These are phyloP conservation scores for Condylura cristata DNA, from an alignment of 2,113 vertebrate species.

Conservation along the genomic window DNA sequence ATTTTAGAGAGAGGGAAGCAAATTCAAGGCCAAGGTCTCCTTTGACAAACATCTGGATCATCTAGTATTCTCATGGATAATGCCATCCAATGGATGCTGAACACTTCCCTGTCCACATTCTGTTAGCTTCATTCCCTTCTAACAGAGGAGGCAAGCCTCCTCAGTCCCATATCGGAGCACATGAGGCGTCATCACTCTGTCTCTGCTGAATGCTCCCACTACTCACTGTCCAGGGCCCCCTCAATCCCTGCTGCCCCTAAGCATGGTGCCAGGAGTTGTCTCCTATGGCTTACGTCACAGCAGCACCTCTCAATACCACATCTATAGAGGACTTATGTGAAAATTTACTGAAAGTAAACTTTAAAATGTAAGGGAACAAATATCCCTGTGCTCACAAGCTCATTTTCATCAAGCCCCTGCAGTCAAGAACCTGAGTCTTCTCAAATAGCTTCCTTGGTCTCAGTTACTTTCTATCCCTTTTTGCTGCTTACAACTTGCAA, in stretches of 20 bases:
- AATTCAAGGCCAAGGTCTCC: background rate
- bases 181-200: background rate
- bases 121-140: conserved; percentile 41
- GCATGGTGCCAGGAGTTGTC: too few relatives aligned
- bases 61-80: background rate
- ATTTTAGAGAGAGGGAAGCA: background rate
- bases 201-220: background rate
- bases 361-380: background rate
- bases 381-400: too few relatives aligned
- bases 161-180: background rate
- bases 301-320: background rate
- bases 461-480: background rate
- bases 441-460: background rate
- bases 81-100: background rate
- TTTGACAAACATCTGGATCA: background rate
- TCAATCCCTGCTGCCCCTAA: accelerated
- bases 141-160: conserved; percentile 10
- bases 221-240: background rate
- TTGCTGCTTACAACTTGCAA: background rate
- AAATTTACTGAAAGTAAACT: background rate
- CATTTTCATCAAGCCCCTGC: too few relatives aligned
- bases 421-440: background rate
- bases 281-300: background rate
- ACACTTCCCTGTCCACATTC: conserved; percentile 10
- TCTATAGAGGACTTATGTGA: background rate